A percentile compares a stretch with the other conserved stretches of the same genome.
Conservation (phyloP, 2,113 vertebrate genomes). For the Mystacornis crossleyi region DNA sequence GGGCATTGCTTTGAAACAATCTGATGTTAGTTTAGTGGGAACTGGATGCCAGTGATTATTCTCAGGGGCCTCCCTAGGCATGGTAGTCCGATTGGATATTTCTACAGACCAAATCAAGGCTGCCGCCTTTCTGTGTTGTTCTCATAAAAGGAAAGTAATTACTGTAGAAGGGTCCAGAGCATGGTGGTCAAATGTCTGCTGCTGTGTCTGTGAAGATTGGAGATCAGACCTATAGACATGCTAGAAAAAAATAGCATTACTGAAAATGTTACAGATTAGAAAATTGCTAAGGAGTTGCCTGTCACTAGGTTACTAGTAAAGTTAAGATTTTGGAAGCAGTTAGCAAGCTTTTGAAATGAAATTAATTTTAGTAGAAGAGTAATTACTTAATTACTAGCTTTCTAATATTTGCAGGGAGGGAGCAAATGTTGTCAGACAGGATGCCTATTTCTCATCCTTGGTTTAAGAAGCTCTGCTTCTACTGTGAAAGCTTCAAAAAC, state of each 20-base stretch:
- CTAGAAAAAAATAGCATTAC: neutral
- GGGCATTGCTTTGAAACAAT: neutral
- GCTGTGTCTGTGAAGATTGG: neutral
- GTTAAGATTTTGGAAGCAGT: neutral
- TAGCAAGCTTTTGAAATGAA: neutral
- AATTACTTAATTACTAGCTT: neutral
- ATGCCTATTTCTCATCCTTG: neutral
- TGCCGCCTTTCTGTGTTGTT: neutral
- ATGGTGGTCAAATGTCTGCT: neutral
- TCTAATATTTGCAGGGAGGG: neutral
- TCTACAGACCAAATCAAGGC: neutral
- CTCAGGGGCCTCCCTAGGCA: rapidly evolving
- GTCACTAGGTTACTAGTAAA: neutral
- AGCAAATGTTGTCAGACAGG: neutral
- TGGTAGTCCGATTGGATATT: rapidly evolving
- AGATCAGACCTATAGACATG: neutral
- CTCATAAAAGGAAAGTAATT: neutral
- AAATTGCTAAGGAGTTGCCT: neutral
- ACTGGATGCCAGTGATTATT: rapidly evolving
- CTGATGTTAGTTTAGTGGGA: neutral
- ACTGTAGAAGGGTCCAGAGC: neutral
- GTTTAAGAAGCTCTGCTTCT: neutral
- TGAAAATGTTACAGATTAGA: neutral
- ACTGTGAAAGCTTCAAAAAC: neutral
- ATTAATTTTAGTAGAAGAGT: neutral